Percentiles rank a stretch among this genome's conserved stretches.
phyloP scores from a whole-genome alignment of 2,888 invertebrate species.

The Xestia xanthographa region DNA sequence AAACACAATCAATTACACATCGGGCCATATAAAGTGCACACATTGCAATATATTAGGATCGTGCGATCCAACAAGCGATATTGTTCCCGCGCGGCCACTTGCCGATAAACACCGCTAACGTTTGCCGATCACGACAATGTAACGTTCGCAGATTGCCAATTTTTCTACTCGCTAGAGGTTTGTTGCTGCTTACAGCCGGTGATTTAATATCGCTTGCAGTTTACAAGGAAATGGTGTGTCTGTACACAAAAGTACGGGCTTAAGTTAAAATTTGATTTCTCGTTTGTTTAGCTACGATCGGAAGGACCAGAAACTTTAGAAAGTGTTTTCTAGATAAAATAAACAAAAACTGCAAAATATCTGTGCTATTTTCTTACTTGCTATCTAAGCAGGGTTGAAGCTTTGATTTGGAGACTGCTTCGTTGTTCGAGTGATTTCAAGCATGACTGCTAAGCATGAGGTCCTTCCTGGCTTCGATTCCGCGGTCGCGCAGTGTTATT shows the following conservation, averaged over 20 bases:
- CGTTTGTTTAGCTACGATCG: background rate
- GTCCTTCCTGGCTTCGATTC: background rate
- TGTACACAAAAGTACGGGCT: background rate
- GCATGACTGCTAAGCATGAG: background rate
- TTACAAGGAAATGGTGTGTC: background rate
- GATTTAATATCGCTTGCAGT: slow-evolving; percentile 48
- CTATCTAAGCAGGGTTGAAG: background rate
- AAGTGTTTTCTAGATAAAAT: background rate
- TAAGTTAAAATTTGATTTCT: background rate
- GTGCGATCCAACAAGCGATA: slow-evolving; percentile 74
- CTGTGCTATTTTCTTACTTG: background rate
- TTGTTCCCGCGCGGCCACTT: slow-evolving; percentile 83
- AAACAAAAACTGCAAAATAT: background rate
- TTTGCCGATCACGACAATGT: slow-evolving; percentile 73
- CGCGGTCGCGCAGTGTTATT: background rate
- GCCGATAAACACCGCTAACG: slow-evolving; percentile 69
- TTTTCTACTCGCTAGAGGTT: slow-evolving; percentile 66
- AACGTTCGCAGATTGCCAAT: slow-evolving; percentile 67
- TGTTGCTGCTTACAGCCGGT: slow-evolving; percentile 53
- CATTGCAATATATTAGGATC: slow-evolving; percentile 66
- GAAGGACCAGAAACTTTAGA: background rate
- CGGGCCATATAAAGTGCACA: slow-evolving; percentile 69
- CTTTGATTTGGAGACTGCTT: background rate
- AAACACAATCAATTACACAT: slow-evolving; percentile 74
- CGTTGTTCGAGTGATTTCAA: background rate